Evolutionary conservation across 2,797 vertebrate species (phyloP).

Genomic region (Cynopterus sphinx): DNA sequence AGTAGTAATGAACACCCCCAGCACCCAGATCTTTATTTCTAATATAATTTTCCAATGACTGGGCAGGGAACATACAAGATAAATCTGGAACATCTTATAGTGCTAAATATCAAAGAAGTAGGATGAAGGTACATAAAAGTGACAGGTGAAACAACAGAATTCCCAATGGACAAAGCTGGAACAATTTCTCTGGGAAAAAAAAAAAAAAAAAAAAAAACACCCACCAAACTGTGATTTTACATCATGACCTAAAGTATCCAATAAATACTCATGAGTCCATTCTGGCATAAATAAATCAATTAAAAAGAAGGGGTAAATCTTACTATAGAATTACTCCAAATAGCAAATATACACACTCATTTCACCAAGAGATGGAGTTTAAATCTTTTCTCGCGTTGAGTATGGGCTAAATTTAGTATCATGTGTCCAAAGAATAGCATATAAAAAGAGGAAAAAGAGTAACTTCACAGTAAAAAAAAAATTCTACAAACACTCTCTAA

Average conservation of each 20-base stretch:
- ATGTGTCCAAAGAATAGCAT: not conserved
- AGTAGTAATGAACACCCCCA: not conserved
- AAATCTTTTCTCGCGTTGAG: not conserved
- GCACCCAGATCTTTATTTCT: not conserved
- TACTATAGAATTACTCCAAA: not conserved
- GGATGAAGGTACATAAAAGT: not conserved
- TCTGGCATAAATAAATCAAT: not conserved
- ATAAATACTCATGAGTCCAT: not conserved
- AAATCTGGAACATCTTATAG: not conserved
- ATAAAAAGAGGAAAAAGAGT: not conserved
- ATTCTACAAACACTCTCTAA: not conserved
- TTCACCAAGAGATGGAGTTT: not conserved
- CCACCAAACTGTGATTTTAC: not conserved
- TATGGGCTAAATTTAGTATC: not conserved
- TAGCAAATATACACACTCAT: not conserved
- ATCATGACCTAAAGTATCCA: not conserved
- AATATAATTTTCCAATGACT: not conserved
- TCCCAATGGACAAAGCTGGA: not conserved
- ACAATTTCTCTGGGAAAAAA: not conserved
- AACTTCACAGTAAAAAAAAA: not conserved
- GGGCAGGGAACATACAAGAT: not conserved
- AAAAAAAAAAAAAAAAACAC: too few species aligned
- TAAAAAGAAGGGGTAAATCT: not conserved
- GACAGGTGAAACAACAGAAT: not conserved
- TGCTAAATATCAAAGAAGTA: not conserved